A percentile compares a stretch with the other conserved stretches of the same genome.
phyloP scores from a whole-genome alignment of 2,888 invertebrate genomes.

The Mantis religiosa region DNA sequence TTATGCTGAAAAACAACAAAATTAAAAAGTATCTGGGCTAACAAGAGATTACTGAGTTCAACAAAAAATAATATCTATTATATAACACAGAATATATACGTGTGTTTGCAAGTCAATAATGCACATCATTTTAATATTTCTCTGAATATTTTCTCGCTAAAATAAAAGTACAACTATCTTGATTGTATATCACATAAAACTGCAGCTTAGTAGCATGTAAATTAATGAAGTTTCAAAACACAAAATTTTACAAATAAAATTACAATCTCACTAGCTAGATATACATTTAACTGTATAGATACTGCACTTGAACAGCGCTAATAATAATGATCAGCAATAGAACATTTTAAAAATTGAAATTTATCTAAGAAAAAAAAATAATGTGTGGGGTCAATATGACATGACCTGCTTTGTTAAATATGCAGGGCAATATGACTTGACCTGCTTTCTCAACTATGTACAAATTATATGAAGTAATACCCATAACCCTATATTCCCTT shows the following conservation, averaged over 20 bases:
- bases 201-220: background rate
- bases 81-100: background rate
- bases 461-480: background rate
- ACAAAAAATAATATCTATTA: background rate
- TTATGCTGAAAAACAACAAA: background rate
- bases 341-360: background rate
- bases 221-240: background rate
- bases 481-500: background rate
- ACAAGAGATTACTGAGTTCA: background rate
- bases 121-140: background rate
- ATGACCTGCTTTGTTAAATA: background rate
- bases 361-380: background rate
- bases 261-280: background rate
- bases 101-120: background rate
- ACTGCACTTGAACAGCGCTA: background rate
- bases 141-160: background rate
- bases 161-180: background rate
- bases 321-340: background rate
- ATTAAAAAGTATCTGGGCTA: background rate
- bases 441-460: background rate
- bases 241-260: background rate
- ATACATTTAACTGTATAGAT: background rate
- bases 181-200: background rate
- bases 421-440: too few species aligned
- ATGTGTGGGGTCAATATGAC: background rate